phyloP scores from a whole-genome alignment of 1,140 invertebrate genomes.

The Saccostrea echinata region DNA sequence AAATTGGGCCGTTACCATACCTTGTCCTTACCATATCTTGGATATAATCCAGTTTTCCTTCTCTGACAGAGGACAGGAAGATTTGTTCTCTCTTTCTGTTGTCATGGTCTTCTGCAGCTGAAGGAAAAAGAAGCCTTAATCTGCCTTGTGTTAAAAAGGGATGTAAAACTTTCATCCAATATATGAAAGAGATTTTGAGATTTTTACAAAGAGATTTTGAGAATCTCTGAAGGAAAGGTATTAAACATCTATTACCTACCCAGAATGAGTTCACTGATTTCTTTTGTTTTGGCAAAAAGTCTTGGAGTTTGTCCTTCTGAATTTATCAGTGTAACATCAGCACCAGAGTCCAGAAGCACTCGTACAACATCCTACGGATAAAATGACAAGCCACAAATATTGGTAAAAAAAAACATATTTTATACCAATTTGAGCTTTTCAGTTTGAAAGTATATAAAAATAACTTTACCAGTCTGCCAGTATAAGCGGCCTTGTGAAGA shows the following conservation, averaged over 20 bases:
- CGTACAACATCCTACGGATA: slow-evolving; percentile 79
- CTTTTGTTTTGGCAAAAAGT: slow-evolving; percentile 82
- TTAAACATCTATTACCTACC: slow-evolving; percentile 67
- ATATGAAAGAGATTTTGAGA: too few relatives aligned
- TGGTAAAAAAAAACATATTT: too few relatives aligned
- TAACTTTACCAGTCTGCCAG: slow-evolving; percentile 74
- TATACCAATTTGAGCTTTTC: too few relatives aligned
- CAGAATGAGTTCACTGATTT: slow-evolving; percentile 83
- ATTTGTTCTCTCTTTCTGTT: slow-evolving; percentile 80
- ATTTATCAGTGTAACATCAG: slow-evolving; percentile 82
- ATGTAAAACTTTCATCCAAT: background rate
- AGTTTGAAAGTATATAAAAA: background rate
- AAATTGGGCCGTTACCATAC: too few relatives aligned
- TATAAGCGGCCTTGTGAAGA: slow-evolving; percentile 82
- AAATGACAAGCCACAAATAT: too few relatives aligned
- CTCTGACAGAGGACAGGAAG: slow-evolving; percentile 84
- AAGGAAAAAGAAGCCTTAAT: slow-evolving; percentile 53
- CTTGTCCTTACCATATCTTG: slow-evolving; percentile 83
- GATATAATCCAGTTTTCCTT: slow-evolving; percentile 83
- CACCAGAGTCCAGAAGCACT: slow-evolving; percentile 79
- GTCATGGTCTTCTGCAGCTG: slow-evolving; percentile 84
- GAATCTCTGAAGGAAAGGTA: background rate
- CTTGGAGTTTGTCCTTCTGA: slow-evolving; percentile 83
- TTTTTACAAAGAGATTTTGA: too few relatives aligned
- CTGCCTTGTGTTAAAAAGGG: background rate